A percentile compares a stretch with the other conserved stretches of the same genome.
Conservation (phyloP, 92 coral and sea anemone genomes). For the Nematostella vectensis region DNA sequence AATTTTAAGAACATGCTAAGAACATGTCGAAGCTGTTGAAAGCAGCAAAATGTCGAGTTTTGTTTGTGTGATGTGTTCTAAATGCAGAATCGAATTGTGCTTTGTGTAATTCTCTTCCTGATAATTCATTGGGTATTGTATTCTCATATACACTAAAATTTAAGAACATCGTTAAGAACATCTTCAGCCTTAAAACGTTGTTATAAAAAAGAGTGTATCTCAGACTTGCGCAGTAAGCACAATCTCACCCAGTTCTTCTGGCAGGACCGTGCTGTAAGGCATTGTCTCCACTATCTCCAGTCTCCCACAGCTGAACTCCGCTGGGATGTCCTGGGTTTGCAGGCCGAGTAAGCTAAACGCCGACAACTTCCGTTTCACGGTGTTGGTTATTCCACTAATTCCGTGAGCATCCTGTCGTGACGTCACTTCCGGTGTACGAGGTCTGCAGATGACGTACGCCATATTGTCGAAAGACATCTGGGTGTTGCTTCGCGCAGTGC, state of each 20-base stretch:
- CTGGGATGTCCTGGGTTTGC: not conserved
- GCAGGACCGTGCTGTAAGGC: not conserved
- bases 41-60: no score
- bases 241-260: not conserved
- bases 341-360: constrained; percentile 4
- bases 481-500: constrained; percentile 12
- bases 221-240: not conserved
- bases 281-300: not conserved
- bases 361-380: constrained; percentile 10
- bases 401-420: constrained; percentile 6
- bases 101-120: no score
- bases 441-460: constrained; percentile 5
- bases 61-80: no score
- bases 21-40: no score
- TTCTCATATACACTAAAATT: no score
- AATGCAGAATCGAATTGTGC: no score
- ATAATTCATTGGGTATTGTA: no score
- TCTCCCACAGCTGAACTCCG: constrained; percentile 16
- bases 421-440: constrained; percentile 1
- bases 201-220: no score
- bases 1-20: no score
- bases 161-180: no score
- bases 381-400: constrained; percentile 2
- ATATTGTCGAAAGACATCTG: constrained; percentile 14
- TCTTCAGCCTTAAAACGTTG: no score